Evolutionary conservation across 2,888 invertebrate genomes (phyloP).

Genomic region (Caenorhabditis imperialis): DNA sequence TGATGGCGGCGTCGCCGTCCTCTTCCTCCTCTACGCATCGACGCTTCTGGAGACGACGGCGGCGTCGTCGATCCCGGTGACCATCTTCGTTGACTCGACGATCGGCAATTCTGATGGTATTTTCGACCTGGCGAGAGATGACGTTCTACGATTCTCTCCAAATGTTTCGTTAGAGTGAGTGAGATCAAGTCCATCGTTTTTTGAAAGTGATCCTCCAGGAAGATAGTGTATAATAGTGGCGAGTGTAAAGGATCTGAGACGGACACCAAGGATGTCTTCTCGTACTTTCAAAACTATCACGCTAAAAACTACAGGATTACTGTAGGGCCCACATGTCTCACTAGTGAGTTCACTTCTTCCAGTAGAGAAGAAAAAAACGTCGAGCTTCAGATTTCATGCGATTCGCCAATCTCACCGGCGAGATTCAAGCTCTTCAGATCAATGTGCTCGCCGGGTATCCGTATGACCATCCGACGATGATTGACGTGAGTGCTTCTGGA

Average conservation of each 20-base stretch:
- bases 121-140: conserved; percentile 20
- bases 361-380: background rate
- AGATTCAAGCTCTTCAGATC: conserved; percentile 34
- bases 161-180: conserved; percentile 43
- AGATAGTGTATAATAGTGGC: conserved; percentile 7
- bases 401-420: conserved; percentile 40
- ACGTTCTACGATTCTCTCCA: conserved; percentile 30
- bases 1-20: conserved; percentile 7
- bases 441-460: conserved; percentile 39
- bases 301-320: conserved; percentile 28
- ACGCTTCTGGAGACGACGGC: conserved; percentile 10
- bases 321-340: conserved; percentile 43
- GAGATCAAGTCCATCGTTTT: background rate
- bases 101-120: conserved; percentile 39
- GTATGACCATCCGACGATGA: conserved; percentile 42
- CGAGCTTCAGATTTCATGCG: conserved; percentile 35
- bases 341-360: conserved; percentile 9
- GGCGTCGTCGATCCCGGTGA: conserved; percentile 25
- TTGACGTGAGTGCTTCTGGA: conserved; percentile 40
- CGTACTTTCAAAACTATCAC: conserved; percentile 40
- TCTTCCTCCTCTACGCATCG: conserved; percentile 5
- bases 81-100: conserved; percentile 30
- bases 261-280: conserved; percentile 28
- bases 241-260: conserved; percentile 17
- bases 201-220: conserved; percentile 21